phyloP scores from a whole-genome alignment of 37 sponge, comb jelly and placozoan species.

The Dysidea cf. avara region DNA sequence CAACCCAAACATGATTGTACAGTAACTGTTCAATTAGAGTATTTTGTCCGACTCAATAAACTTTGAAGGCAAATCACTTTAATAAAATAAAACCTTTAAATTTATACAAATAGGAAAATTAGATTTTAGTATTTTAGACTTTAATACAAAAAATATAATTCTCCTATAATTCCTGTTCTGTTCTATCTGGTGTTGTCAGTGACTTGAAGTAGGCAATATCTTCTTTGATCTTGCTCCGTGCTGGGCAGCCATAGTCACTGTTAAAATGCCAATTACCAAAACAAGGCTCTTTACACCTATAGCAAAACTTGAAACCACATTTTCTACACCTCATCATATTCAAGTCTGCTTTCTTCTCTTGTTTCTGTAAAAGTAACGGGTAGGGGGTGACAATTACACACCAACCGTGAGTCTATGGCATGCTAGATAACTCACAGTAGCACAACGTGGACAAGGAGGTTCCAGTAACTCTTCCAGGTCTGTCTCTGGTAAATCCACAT shows the following conservation, averaged over 20 bases:
- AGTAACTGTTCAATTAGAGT: too few species aligned
- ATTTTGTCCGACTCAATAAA: too few species aligned
- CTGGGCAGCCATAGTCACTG: slow-evolving; percentile 63
- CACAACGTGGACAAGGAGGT: slow-evolving; percentile 65
- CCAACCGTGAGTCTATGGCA: neutral
- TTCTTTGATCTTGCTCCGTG: slow-evolving; percentile 21
- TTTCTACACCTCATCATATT: slow-evolving; percentile 62
- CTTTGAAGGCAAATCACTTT: too few species aligned
- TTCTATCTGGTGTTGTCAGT: neutral
- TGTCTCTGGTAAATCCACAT: slow-evolving; percentile 3
- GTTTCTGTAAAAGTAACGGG: slow-evolving; percentile 14
- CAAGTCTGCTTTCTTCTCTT: slow-evolving; percentile 24
- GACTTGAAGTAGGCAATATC: slow-evolving; percentile 9
- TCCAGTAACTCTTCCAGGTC: slow-evolving; percentile 29
- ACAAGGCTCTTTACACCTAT: slow-evolving; percentile 59
- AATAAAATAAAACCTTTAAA: too few species aligned
- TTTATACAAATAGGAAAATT: too few species aligned
- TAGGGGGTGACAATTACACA: neutral
- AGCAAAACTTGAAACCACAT: slow-evolving; percentile 59
- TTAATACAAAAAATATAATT: neutral
- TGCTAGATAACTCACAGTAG: slow-evolving; percentile 19
- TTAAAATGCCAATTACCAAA: slow-evolving; percentile 68
- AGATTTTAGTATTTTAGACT: neutral
- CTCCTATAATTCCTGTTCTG: neutral
- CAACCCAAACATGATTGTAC: too few species aligned